Conservation (phyloP, 2,113 vertebrate genomes). For the Motacilla tschutschensis region DNA sequence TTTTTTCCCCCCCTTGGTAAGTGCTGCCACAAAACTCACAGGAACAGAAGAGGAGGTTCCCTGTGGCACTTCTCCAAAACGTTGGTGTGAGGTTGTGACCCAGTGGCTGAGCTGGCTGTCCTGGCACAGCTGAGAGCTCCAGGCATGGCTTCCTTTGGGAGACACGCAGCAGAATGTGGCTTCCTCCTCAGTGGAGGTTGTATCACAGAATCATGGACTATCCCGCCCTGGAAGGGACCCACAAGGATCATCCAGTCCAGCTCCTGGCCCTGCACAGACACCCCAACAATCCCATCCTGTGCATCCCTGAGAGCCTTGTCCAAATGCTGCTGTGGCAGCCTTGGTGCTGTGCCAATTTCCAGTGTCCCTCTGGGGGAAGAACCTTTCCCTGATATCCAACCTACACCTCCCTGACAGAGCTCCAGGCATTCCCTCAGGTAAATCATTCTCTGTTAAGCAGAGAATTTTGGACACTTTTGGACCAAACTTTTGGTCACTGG, state of each 20-base stretch:
- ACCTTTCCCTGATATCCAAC: not conserved
- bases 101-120: not conserved
- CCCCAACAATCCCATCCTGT: not conserved
- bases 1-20: not conserved
- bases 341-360: accelerated
- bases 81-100: not conserved
- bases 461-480: too few relatives aligned
- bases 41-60: not conserved
- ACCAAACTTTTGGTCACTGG: not conserved
- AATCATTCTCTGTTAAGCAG: not conserved
- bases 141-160: accelerated
- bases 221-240: not conserved
- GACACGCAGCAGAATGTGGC: accelerated
- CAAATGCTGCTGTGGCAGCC: not conserved
- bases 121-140: not conserved
- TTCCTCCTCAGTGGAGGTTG: not conserved
- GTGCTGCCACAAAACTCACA: not conserved
- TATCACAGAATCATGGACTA: not conserved
- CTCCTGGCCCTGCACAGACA: not conserved
- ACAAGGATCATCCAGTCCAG: accelerated
- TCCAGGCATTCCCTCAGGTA: not conserved
- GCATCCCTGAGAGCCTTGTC: accelerated
- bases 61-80: not conserved
- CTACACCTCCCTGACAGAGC: accelerated
- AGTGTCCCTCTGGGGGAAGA: not conserved